Percentiles rank a stretch among this genome's conserved stretches.
These are phyloP conservation scores for Opisthograptis luteolata DNA, from an alignment of 2,888 invertebrate genomes.

Conservation along the genomic window DNA sequence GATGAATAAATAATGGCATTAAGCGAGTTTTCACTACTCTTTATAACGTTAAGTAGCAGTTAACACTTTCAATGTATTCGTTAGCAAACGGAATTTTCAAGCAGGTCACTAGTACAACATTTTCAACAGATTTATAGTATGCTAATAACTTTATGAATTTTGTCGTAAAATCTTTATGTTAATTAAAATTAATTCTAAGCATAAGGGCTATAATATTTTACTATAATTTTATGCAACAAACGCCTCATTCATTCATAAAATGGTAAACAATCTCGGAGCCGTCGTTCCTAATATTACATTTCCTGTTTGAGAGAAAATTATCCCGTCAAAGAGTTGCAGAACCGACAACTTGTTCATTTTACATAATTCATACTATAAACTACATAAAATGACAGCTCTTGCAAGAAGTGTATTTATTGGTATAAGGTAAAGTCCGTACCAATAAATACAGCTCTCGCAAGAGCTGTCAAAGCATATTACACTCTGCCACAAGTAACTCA, in stretches of 20 bases:
- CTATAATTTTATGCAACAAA: not conserved
- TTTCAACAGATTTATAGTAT: not conserved
- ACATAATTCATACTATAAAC: slow-evolving; percentile 34
- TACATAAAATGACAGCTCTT: slow-evolving; percentile 15
- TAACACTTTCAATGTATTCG: not conserved
- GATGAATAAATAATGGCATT: no score
- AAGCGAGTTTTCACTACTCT: no score
- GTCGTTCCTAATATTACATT: slow-evolving; percentile 11
- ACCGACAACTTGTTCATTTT: slow-evolving; percentile 6
- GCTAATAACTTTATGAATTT: not conserved
- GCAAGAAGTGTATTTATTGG: not conserved
- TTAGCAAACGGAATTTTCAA: not conserved
- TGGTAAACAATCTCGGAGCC: not conserved
- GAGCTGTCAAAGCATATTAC: slow-evolving; percentile 9
- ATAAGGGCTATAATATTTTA: not conserved
- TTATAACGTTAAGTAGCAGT: no score
- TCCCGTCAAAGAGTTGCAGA: slow-evolving; percentile 8
- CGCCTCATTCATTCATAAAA: not conserved
- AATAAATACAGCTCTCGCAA: slow-evolving; percentile 1
- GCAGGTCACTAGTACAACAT: slow-evolving; percentile 1
- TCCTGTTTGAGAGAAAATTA: slow-evolving; percentile 21
- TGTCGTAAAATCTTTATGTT: not conserved
- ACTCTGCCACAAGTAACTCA: slow-evolving; percentile 1
- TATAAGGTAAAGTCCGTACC: no score
- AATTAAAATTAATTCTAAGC: not conserved